Evolutionary conservation across 2,113 vertebrate genomes (phyloP).

Genomic region (Charadrius vociferus): DNA sequence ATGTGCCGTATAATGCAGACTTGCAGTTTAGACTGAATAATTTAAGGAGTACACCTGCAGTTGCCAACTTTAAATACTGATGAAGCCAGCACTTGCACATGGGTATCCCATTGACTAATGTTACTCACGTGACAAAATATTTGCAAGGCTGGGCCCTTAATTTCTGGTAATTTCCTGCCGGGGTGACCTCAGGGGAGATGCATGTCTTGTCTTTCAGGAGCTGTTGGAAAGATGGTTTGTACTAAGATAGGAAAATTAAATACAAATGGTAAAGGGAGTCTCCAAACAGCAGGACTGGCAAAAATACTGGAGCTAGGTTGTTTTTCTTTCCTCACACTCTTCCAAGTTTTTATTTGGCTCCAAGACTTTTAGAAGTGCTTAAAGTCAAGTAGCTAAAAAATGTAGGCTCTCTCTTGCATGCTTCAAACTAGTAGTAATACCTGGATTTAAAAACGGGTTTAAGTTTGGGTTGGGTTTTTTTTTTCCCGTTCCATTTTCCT

Average conservation of each 20-base stretch:
- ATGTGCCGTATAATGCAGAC: neutral
- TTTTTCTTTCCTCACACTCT: slow-evolving; percentile 62
- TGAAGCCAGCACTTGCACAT: neutral
- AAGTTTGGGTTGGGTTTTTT: neutral
- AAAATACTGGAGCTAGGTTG: slow-evolving; percentile 43
- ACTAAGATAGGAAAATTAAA: slow-evolving; percentile 63
- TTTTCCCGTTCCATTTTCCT: neutral
- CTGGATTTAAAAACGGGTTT: neutral
- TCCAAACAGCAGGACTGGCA: slow-evolving; percentile 61
- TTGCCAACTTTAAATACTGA: neutral
- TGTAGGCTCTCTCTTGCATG: neutral
- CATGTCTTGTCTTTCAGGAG: slow-evolving; percentile 30
- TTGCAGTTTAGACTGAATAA: neutral
- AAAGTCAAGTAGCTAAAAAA: slow-evolving; percentile 48
- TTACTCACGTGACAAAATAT: slow-evolving; percentile 3
- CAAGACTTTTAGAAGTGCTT: slow-evolving; percentile 8
- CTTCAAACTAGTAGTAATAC: slow-evolving; percentile 2
- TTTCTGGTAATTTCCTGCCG: neutral
- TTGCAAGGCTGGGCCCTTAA: neutral
- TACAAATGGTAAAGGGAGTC: slow-evolving; percentile 60
- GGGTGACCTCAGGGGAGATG: slow-evolving; percentile 25
- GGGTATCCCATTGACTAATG: neutral
- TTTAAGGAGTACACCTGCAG: neutral
- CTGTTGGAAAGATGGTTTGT: slow-evolving; percentile 43
- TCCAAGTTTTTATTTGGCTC: slow-evolving; percentile 42